Base-by-base conservation (phyloP, 1,140 invertebrate genomes). In the Cataglyphis hispanica region DNA sequence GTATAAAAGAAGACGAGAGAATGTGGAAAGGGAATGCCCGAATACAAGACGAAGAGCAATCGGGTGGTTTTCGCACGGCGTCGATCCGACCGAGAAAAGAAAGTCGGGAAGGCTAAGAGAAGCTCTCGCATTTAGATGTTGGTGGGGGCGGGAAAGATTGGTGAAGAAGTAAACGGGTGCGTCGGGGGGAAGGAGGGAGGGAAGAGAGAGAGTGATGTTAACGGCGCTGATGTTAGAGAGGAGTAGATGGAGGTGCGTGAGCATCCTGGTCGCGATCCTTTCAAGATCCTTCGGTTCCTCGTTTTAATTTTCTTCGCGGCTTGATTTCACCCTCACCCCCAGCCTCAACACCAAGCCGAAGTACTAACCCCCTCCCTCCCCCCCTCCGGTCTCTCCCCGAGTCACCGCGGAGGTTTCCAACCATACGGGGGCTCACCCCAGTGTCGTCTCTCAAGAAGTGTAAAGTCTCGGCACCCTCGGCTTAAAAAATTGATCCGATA, bases 391-490 rank as follows among this genome's bases (percentile, higher is more conserved):
- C 31, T 3, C 31, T 1, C 89, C 88, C 85, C 84, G 22, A 88
- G 46, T 34, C 27, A 37, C 27, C 74, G 50, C 64, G 56, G 11
- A 78, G 61, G 40, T 78, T 86, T 53, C 80, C 83, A 72, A 58
- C 86, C 66, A 50, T 46, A 67, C 74, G 77, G 22, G 72, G 53
- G 53, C 78, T 27, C 78, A 84, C 81, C 77, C 64, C 89, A 75
- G 87, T 40, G 84, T 72, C 88, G 64, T 89, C 92, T 93, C 92
- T 94, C 91, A 92, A 94, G 94, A 91, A 94, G 94, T 94, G 93
- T 94, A 95, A 95, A 95, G 93, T 95, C 93, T 94, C 95, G 88
- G 92, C 94, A 94, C 94, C 92, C 92, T 93, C 93, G 93, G 94
- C 94, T 95, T 95, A 93, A 93, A 93, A 93, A 93, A 93, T 93